phyloP scores from a whole-genome alignment of 64 coral and sea anemone genomes.

The Catalaphyllia jardinei region DNA sequence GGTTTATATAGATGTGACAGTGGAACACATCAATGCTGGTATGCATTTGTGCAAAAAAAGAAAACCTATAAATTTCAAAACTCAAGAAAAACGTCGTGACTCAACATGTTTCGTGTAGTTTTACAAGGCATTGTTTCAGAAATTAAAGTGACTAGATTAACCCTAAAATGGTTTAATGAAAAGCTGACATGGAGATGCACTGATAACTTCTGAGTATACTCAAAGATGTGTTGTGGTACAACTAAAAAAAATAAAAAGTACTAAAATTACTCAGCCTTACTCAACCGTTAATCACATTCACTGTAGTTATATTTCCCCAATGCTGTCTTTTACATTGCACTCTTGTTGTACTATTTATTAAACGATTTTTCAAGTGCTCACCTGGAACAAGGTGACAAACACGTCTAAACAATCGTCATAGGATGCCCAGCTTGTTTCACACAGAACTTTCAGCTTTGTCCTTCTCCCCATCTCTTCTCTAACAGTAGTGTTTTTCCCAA shows the following conservation, averaged over 20 bases:
- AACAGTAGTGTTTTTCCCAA: slow-evolving; percentile 44
- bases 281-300: too few species aligned
- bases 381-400: not conserved
- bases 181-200: slow-evolving; percentile 57
- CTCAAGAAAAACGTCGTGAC: too few species aligned
- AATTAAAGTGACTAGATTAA: too few species aligned
- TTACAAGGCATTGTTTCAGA: too few species aligned
- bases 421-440: slow-evolving; percentile 53
- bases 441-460: slow-evolving; percentile 58
- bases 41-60: too few species aligned
- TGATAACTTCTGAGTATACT: slow-evolving; percentile 54
- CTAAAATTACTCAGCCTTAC: too few species aligned
- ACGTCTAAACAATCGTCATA: not conserved
- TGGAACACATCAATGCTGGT: too few species aligned
- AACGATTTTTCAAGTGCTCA: not conserved
- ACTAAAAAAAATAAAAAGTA: slow-evolving; percentile 37
- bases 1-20: too few species aligned
- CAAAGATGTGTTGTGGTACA: slow-evolving; percentile 57
- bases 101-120: too few species aligned
- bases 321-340: not conserved
- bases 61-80: too few species aligned
- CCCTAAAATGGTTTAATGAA: too few species aligned
- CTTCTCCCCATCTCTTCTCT: slow-evolving; percentile 68
- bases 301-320: too few species aligned
- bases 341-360: not conserved